A percentile compares a stretch with the other conserved stretches of the same genome.
Evolutionary conservation across 2,797 vertebrate species (phyloP).

Genomic region (Aplochiton taeniatus): DNA sequence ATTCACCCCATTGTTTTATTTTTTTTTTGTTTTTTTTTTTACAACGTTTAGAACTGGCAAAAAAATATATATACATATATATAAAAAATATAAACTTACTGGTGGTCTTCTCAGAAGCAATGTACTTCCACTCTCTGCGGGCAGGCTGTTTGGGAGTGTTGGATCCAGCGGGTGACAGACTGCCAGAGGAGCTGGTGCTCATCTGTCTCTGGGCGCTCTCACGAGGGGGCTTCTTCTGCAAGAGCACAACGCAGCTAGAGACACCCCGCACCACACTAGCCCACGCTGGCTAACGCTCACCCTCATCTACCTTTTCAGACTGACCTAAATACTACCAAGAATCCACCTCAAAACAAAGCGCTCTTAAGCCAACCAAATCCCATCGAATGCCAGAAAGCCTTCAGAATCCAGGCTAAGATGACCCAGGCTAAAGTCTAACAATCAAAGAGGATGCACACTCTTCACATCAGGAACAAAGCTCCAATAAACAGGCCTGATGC

Average conservation of each 20-base stretch:
- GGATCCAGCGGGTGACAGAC: constrained; percentile 89
- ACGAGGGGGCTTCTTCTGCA: constrained; percentile 96
- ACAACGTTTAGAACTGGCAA: no score
- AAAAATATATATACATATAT: no score
- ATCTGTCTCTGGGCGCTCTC: constrained; percentile 95
- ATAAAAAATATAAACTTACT: constrained; percentile 77
- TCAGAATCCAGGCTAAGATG: no score
- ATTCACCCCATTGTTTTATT: no score
- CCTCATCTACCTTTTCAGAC: constrained; percentile 20
- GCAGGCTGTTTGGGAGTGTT: constrained; percentile 82
- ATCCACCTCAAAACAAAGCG: constrained; percentile 13
- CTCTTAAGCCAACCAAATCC: no score
- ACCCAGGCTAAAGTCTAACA: no score
- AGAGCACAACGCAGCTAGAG: constrained; percentile 97
- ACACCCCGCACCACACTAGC: constrained; percentile 77
- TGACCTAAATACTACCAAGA: constrained; percentile 6
- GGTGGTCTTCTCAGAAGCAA: constrained; percentile 96
- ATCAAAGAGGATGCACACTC: no score
- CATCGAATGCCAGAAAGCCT: no score
- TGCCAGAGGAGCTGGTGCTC: constrained; percentile 93
- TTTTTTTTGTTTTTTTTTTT: no score
- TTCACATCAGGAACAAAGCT: no score
- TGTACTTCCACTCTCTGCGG: constrained; percentile 98
- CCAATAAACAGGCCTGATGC: no score
- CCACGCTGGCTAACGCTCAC: constrained; percentile 30